A percentile compares a stretch with the other conserved stretches of the same genome.
These are phyloP conservation scores for Panagrolaimus sp. DNA, from an alignment of 1,140 invertebrate species.

Conservation along the genomic window DNA sequence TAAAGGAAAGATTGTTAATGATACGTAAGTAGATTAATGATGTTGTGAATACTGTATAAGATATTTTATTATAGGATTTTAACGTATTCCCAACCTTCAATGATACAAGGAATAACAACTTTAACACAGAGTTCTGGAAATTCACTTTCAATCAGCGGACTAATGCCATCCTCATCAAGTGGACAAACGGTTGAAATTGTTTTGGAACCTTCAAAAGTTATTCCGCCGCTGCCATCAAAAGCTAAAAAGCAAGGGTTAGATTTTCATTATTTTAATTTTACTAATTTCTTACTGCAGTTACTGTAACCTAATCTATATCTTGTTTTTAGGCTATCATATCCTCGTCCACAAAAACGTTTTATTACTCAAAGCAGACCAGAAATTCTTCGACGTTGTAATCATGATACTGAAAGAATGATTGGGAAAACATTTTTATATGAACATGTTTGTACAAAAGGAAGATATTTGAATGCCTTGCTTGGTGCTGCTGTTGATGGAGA, in stretches of 20 bases:
- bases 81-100: too few relatives aligned
- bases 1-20: too few relatives aligned
- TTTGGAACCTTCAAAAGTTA: background rate
- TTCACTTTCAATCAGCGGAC: too few relatives aligned
- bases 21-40: too few relatives aligned
- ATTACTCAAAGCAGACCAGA: background rate
- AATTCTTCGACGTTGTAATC: conserved; percentile 9
- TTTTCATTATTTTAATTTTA: background rate
- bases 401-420: background rate
- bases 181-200: too few relatives aligned
- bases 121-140: too few relatives aligned
- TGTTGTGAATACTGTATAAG: too few relatives aligned
- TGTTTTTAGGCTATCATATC: background rate
- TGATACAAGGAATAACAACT: too few relatives aligned
- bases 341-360: background rate
- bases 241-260: background rate
- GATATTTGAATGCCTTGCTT: background rate
- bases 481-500: background rate
- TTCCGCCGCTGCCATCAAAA: background rate
- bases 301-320: background rate
- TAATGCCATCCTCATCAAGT: too few relatives aligned
- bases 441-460: background rate
- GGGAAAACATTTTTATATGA: background rate
- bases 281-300: background rate
- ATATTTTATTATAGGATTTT: too few relatives aligned